A percentile compares a stretch with the other conserved stretches of the same genome.
These are phyloP conservation scores for Lymantria monacha DNA, from an alignment of 2,888 invertebrate genomes.

Conservation along the genomic window DNA sequence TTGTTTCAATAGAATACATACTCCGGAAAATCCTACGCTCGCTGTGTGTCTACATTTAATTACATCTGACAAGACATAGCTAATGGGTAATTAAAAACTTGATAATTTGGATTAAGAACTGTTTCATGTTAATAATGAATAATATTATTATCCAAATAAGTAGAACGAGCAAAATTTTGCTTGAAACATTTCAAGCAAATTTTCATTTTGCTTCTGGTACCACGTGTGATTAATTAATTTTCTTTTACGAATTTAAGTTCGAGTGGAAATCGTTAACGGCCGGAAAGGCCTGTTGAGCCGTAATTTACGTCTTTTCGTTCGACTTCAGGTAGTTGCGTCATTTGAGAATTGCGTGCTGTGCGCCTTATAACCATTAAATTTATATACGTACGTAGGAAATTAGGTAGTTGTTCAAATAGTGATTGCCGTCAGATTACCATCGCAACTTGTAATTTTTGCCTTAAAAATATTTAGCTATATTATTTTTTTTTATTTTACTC, in stretches of 20 bases:
- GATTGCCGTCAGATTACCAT: slow-evolving; percentile 65
- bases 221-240: slow-evolving; percentile 77
- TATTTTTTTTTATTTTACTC: slow-evolving; percentile 35
- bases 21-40: slow-evolving; percentile 25
- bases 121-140: slow-evolving; percentile 32
- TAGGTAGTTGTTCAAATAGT: slow-evolving; percentile 69
- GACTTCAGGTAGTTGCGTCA: slow-evolving; percentile 68
- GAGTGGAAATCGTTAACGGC: slow-evolving; percentile 70
- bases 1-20: slow-evolving; percentile 38
- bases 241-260: slow-evolving; percentile 75
- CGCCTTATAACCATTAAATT: slow-evolving; percentile 71
- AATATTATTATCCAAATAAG: slow-evolving; percentile 5
- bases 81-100: slow-evolving; percentile 29
- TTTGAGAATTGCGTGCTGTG: slow-evolving; percentile 72
- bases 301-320: slow-evolving; percentile 74
- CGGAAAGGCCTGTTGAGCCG: slow-evolving; percentile 76
- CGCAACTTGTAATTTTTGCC: slow-evolving; percentile 52
- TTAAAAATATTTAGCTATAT: slow-evolving; percentile 37
- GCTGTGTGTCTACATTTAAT: slow-evolving; percentile 23
- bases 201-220: slow-evolving; percentile 15
- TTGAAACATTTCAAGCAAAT: neutral
- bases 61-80: slow-evolving; percentile 21
- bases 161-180: slow-evolving; percentile 10
- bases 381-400: slow-evolving; percentile 75
- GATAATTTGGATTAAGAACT: slow-evolving; percentile 27